Conservation (phyloP, 2,888 invertebrate species). For the Caenorhabditis sp. region DNA sequence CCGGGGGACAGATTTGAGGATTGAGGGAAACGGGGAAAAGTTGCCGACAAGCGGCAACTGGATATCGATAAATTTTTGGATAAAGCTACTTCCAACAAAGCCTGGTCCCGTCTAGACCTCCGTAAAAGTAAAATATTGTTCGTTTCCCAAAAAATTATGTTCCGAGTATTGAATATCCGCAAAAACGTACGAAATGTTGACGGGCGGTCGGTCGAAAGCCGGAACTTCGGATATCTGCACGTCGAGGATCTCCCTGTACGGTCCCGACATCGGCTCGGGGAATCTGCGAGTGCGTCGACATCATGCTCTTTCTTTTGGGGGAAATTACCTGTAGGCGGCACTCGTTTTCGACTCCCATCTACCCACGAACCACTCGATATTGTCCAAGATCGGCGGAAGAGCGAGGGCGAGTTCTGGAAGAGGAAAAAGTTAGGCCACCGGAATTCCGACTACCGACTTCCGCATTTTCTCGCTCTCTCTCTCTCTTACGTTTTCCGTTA, state of each 20-base stretch:
- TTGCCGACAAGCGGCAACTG: conserved; percentile 1
- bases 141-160: neutral
- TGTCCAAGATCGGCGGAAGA: conserved; percentile 75
- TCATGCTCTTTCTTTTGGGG: neutral
- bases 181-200: conserved; percentile 73
- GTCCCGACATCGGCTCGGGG: conserved; percentile 69
- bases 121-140: no score
- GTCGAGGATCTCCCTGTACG: conserved; percentile 73
- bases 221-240: conserved; percentile 73
- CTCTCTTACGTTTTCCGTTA: conserved; percentile 55
- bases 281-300: conserved; percentile 53
- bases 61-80: no score
- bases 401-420: conserved; percentile 68
- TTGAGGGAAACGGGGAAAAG: neutral
- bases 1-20: no score
- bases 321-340: conserved; percentile 40
- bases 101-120: no score
- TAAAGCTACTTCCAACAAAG: no score
- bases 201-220: conserved; percentile 76
- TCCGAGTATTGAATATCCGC: neutral
- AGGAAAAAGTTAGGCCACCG: neutral
- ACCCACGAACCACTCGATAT: conserved; percentile 76
- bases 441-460: neutral
- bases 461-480: no score
- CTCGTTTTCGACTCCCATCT: conserved; percentile 73